Conservation (phyloP, 1,140 invertebrate genomes). For the Scaptomyza montana region DNA sequence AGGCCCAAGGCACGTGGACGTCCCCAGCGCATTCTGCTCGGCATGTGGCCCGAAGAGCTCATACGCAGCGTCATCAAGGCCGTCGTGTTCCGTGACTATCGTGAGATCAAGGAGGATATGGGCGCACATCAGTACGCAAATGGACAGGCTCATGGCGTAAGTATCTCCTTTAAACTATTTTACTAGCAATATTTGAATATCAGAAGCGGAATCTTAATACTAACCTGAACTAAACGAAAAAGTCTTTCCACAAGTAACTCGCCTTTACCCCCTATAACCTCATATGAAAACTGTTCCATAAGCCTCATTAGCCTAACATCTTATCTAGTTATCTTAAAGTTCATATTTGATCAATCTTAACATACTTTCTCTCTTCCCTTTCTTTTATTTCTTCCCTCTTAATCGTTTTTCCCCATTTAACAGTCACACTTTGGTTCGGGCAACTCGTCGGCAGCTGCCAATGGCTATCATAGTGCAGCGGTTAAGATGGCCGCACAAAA, state of each 20-base stretch:
- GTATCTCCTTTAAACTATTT: constrained; percentile 15
- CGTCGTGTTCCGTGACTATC: constrained; percentile 93
- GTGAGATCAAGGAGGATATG: constrained; percentile 89
- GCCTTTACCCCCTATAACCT: no score
- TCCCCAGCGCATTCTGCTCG: constrained; percentile 94
- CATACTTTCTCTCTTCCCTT: background rate
- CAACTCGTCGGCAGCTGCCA: constrained; percentile 54
- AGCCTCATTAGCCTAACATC: no score
- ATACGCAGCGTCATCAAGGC: constrained; percentile 95
- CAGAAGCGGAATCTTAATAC: no score
- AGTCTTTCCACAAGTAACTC: no score
- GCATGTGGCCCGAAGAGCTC: constrained; percentile 96
- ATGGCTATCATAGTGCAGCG: constrained; percentile 75
- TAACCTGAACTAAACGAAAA: no score
- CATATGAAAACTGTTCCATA: no score
- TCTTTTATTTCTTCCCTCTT: background rate
- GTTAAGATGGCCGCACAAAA: constrained; percentile 71
- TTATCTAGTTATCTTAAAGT: no score
- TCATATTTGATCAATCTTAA: constrained; percentile 1
- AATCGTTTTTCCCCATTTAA: background rate
- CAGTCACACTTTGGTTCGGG: constrained; percentile 63
- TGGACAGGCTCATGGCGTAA: constrained; percentile 76
- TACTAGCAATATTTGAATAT: no score
- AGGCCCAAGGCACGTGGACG: constrained; percentile 94
- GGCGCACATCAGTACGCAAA: constrained; percentile 85